A percentile compares a stretch with the other conserved stretches of the same genome.
phyloP scores from a whole-genome alignment of 2,888 invertebrate species.

The Heterodera filipjevi region DNA sequence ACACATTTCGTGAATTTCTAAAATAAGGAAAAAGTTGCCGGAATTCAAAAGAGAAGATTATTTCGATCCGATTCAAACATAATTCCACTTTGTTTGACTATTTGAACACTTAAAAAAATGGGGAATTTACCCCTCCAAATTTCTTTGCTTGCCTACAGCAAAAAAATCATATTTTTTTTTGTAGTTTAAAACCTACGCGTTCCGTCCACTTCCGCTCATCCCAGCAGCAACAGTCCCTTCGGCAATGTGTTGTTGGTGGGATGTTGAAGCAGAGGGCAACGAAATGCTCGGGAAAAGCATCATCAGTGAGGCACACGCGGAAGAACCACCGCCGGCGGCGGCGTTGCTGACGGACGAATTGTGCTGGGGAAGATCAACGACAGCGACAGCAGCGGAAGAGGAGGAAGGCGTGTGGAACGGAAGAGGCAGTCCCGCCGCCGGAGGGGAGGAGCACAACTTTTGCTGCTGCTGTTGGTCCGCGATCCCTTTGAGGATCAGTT shows the following conservation, averaged over 20 bases:
- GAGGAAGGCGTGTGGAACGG: background rate
- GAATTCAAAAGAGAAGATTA: no score
- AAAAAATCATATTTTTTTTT: background rate
- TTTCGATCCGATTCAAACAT: no score
- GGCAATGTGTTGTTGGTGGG: background rate
- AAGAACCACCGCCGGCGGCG: no score
- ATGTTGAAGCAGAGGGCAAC: background rate
- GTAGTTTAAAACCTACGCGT: no score
- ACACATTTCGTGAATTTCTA: background rate
- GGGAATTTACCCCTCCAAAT: no score
- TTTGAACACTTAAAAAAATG: no score
- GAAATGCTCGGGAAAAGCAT: background rate
- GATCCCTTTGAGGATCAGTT: slow-evolving; percentile 69
- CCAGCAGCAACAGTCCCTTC: background rate
- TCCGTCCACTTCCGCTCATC: background rate
- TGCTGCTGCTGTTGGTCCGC: slow-evolving; percentile 39
- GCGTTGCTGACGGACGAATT: background rate
- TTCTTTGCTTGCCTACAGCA: no score
- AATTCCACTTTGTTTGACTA: no score
- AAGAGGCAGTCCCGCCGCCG: background rate
- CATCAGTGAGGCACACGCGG: background rate
- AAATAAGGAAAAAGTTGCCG: slow-evolving; percentile 67
- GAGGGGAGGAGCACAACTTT: slow-evolving; percentile 1
- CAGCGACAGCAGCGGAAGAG: background rate
- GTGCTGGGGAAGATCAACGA: background rate